Evolutionary conservation across 2,113 vertebrate genomes (phyloP).

Genomic region (Thryonomys swinderianus): DNA sequence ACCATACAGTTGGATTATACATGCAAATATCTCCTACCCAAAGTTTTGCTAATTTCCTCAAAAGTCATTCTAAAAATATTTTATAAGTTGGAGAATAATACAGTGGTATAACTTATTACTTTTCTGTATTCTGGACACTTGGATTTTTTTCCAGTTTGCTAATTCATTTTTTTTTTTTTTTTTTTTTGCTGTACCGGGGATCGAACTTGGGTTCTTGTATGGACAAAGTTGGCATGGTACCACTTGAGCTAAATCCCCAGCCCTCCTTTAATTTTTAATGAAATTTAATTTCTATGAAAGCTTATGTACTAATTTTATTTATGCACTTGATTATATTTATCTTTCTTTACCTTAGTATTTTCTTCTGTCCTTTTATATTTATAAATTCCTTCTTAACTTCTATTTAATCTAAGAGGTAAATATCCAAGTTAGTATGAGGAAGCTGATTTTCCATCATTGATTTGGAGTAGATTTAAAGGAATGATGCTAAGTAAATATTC

Average conservation of each 20-base stretch:
- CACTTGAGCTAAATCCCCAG: too few species aligned
- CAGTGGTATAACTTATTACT: conserved; percentile 1
- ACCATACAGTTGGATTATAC: not conserved
- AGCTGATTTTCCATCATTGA: not conserved
- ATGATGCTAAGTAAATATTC: not conserved
- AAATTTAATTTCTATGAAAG: not conserved
- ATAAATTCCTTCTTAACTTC: not conserved
- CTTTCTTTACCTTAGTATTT: conserved; percentile 6
- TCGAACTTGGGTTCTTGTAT: too few species aligned
- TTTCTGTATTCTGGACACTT: not conserved
- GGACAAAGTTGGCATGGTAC: too few species aligned
- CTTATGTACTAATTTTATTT: not conserved
- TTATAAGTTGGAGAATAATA: not conserved
- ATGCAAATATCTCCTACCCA: not conserved
- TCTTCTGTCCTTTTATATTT: not conserved
- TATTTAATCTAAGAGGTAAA: not conserved
- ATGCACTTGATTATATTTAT: not conserved
- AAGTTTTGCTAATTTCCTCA: not conserved
- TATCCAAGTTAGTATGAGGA: not conserved
- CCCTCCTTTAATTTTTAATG: too few species aligned
- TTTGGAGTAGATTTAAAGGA: not conserved
- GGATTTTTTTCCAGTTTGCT: not conserved
- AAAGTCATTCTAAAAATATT: conserved; percentile 39
- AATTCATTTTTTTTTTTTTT: too few species aligned
- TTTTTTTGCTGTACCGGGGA: too few species aligned